phyloP scores from a whole-genome alignment of 2,113 vertebrate species.

The Anseranas semipalmata region DNA sequence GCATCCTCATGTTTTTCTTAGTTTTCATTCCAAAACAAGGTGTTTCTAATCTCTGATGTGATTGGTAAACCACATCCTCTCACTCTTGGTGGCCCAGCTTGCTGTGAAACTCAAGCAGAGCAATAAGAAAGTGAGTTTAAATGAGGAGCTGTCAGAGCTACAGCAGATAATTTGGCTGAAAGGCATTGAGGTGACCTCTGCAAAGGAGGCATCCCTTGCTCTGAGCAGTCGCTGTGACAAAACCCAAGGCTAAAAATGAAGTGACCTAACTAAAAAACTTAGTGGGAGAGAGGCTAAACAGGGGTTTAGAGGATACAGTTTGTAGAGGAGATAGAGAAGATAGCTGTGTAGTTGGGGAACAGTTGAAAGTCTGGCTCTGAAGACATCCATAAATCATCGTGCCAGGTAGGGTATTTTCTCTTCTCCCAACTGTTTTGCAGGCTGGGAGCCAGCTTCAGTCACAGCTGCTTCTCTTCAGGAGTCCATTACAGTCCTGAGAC shows the following conservation, averaged over 20 bases:
- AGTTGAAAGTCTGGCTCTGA: constrained; percentile 1
- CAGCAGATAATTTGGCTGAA: constrained; percentile 15
- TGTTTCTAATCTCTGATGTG: background rate
- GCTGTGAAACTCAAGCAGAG: background rate
- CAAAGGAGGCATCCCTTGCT: background rate
- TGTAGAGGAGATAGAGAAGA: background rate
- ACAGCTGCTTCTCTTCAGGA: constrained; percentile 42
- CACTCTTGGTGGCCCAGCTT: background rate
- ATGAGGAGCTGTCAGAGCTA: background rate
- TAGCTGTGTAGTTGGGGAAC: background rate
- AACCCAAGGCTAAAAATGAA: constrained; percentile 10
- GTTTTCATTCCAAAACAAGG: constrained; percentile 17
- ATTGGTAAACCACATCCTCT: constrained; percentile 4
- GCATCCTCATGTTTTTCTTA: background rate
- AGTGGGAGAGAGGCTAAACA: background rate
- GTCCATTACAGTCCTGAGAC: background rate
- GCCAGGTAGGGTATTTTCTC: constrained; percentile 23
- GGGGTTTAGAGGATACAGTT: background rate
- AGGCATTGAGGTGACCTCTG: background rate
- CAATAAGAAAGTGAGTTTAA: background rate
- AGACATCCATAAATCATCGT: constrained; percentile 2
- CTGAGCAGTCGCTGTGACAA: background rate
- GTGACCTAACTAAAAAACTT: background rate
- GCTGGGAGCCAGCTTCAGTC: background rate
- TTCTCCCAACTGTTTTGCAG: background rate